A percentile compares a stretch with the other conserved stretches of the same genome.
phyloP scores from a whole-genome alignment of 2,888 invertebrate genomes.

The Anaspis maculata region DNA sequence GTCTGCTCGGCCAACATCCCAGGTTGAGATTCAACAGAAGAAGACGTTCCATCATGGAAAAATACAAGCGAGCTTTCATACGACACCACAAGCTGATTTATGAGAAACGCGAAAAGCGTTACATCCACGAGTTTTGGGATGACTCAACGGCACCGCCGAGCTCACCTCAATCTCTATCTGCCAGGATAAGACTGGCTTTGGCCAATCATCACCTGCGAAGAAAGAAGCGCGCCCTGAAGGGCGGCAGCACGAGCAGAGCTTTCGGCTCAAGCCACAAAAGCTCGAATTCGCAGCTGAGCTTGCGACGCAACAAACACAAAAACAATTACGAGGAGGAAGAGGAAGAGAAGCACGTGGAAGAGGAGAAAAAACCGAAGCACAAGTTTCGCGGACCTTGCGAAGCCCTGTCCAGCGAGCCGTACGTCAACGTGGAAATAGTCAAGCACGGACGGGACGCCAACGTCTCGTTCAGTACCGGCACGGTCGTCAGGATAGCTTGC shows the following conservation, averaged over 20 bases:
- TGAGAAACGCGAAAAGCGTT: too few relatives aligned
- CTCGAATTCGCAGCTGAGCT: slow-evolving; percentile 28
- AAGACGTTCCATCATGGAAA: slow-evolving; percentile 47
- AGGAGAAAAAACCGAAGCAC: slow-evolving; percentile 29
- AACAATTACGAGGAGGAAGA: slow-evolving; percentile 21
- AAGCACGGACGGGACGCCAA: slow-evolving; percentile 64
- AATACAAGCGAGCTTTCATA: slow-evolving; percentile 31
- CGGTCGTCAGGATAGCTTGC: slow-evolving; percentile 67
- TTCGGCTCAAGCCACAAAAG: slow-evolving; percentile 33
- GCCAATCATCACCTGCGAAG: neutral
- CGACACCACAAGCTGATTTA: too few relatives aligned
- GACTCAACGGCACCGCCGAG: slow-evolving; percentile 20
- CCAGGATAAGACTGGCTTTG: neutral
- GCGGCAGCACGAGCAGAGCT: slow-evolving; percentile 34
- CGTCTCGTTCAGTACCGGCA: slow-evolving; percentile 66
- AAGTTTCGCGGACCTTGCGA: slow-evolving; percentile 57
- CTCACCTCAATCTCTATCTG: neutral
- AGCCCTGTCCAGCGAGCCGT: slow-evolving; percentile 54
- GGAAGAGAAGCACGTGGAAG: slow-evolving; percentile 12
- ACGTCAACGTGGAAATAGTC: slow-evolving; percentile 61
- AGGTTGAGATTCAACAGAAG: slow-evolving; percentile 73
- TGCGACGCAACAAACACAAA: slow-evolving; percentile 29
- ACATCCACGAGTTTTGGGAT: too few relatives aligned
- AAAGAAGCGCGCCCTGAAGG: slow-evolving; percentile 29
- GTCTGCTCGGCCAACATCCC: slow-evolving; percentile 80